Evolutionary conservation across 2,797 vertebrate genomes (phyloP), one percentile per base, ranked within the genome.

Genomic region (Aselliscus stoliczkanus): DNA sequence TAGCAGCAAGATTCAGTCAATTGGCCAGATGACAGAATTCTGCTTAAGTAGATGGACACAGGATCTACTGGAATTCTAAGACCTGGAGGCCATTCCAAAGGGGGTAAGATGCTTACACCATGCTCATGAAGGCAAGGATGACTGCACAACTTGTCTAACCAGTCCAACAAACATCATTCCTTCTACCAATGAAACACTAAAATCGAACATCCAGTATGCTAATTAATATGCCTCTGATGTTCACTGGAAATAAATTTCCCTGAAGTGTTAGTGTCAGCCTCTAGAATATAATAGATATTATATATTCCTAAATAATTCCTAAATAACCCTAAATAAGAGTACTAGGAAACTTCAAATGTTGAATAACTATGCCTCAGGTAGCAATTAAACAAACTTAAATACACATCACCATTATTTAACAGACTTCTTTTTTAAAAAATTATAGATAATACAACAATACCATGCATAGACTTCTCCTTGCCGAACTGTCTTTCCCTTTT

Each of bases 21-120:
- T 18, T 86, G 90, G 69, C 88, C 85, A 27, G 79, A 64, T 76
- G 85, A 96, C 69, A 93, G 84, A 54, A 81, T 65, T 85, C 52
- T 94, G 67, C 80, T 54, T 67, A 84, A 84, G 84, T 69, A 86
- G 21, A 86, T 20, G 62, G 82, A 80, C 64, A 34, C 29, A 60
- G 54, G 73, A 64, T 62, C 58, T 72, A 31, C 29, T 20, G 18
- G 62, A 83, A 90, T 65, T 65, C 76, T 65, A 42, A 82, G 64
- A 75, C 42, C 44, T 13, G 23, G 25, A 83, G 81, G 76, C 34
- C n/a, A 13, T 52, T 73, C 25, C 54, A 72, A 42, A 70, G 29
- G 11, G 3, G 8, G 1, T 0, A 4, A 84, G 10, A 42, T 64
- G 2, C 56, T 90, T 56, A 14, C 0, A 4, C 4, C 17, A 44